These are phyloP conservation scores for Dicyrtoma fusca DNA, from an alignment of 2,888 invertebrate genomes.

Conservation along the genomic window DNA sequence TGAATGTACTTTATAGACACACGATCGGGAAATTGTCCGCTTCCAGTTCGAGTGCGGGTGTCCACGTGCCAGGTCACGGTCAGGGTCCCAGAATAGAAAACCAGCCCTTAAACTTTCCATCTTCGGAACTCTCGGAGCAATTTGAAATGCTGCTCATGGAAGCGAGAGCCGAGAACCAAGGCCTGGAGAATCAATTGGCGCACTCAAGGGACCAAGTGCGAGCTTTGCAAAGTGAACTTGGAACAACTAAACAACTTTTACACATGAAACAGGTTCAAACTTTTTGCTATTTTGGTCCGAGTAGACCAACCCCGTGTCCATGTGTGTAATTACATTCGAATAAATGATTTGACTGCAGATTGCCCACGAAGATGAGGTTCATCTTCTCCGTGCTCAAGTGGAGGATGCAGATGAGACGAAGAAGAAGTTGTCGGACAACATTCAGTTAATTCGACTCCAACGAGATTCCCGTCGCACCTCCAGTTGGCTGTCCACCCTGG, in stretches of 20 bases:
- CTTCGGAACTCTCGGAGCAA: constrained; percentile 31
- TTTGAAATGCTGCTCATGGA: constrained; percentile 50
- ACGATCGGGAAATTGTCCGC: background rate
- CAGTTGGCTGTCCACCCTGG: constrained; percentile 51
- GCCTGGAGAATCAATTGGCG: constrained; percentile 47
- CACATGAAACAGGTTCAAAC: constrained; percentile 41
- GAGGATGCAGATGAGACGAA: constrained; percentile 46
- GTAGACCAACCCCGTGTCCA: no score
- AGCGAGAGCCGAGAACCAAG: constrained; percentile 54
- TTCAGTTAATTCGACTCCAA: constrained; percentile 52
- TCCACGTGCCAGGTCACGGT: background rate
- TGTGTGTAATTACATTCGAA: no score
- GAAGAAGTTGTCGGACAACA: constrained; percentile 51
- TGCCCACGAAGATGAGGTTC: constrained; percentile 45
- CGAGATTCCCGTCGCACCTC: constrained; percentile 49
- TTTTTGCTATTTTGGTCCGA: background rate
- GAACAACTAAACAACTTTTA: constrained; percentile 39
- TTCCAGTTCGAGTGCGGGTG: constrained; percentile 26
- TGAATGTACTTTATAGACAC: constrained; percentile 1
- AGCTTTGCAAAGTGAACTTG: constrained; percentile 44
- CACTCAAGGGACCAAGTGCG: constrained; percentile 40
- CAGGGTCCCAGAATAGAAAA: background rate
- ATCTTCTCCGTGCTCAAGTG: constrained; percentile 35
- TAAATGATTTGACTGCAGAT: constrained; percentile 20
- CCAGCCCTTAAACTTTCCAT: background rate